phyloP scores from a whole-genome alignment of 2,888 invertebrate species.

The Ashinkailepas kermadecensis region DNA sequence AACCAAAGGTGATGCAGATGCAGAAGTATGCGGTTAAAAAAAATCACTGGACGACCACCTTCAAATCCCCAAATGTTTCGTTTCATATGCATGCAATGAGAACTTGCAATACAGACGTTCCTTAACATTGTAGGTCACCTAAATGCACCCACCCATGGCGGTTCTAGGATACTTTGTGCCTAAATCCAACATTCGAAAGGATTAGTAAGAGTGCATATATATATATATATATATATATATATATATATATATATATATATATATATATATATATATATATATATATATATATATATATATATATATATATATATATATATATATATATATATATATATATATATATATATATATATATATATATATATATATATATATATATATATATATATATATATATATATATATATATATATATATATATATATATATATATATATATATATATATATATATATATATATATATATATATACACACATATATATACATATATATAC shows the following conservation, averaged over 20 bases:
- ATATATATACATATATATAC: too few relatives aligned
- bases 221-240: constrained; percentile 8
- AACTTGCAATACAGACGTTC: constrained; percentile 37
- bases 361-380: too few relatives aligned
- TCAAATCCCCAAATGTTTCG: too few relatives aligned
- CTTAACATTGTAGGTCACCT: not conserved
- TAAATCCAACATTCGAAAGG: not conserved
- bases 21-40: too few relatives aligned
- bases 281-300: not conserved
- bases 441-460: not conserved
- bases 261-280: constrained; percentile 1
- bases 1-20: too few relatives aligned
- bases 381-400: too few relatives aligned
- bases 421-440: not conserved
- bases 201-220: not conserved
- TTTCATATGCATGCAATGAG: too few relatives aligned
- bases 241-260: constrained; percentile 14
- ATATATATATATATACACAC: not conserved
- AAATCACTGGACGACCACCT: too few relatives aligned
- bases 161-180: too few relatives aligned
- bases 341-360: too few relatives aligned
- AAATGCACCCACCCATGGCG: not conserved
- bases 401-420: not conserved
- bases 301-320: not conserved
- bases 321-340: not conserved